phyloP scores from a whole-genome alignment of 2,888 invertebrate species.

The Lasioglossum villosulum region DNA sequence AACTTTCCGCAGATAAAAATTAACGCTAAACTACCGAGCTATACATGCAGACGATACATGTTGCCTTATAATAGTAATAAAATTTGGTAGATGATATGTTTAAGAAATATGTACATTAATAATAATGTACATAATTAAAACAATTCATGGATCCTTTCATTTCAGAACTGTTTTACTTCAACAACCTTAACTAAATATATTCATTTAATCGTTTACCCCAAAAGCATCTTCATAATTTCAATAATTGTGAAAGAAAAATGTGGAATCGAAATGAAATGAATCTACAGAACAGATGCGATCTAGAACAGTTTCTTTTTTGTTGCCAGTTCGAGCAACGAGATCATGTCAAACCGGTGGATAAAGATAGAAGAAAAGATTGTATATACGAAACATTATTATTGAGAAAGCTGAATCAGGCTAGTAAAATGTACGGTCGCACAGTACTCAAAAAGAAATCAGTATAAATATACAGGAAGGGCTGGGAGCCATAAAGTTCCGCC shows the following conservation, averaged over 20 bases:
- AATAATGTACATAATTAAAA: no score
- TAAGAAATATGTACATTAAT: no score
- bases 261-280: neutral
- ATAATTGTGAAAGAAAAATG: no score
- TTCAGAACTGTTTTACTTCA: no score
- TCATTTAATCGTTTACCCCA: no score
- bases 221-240: no score
- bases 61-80: no score
- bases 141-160: no score
- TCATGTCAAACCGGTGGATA: neutral
- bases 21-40: no score
- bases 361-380: neutral
- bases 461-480: conserved; percentile 21
- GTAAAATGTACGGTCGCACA: neutral
- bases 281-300: neutral
- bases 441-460: conserved; percentile 14
- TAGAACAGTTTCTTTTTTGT: neutral
- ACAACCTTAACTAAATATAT: no score
- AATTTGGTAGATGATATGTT: no score
- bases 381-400: neutral
- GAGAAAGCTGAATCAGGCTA: neutral
- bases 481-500: conserved; percentile 13
- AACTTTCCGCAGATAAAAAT: neutral
- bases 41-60: no score
- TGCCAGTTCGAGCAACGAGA: neutral